Conservation (phyloP, 2,888 invertebrate genomes). For the Scaptomyza reducta region DNA sequence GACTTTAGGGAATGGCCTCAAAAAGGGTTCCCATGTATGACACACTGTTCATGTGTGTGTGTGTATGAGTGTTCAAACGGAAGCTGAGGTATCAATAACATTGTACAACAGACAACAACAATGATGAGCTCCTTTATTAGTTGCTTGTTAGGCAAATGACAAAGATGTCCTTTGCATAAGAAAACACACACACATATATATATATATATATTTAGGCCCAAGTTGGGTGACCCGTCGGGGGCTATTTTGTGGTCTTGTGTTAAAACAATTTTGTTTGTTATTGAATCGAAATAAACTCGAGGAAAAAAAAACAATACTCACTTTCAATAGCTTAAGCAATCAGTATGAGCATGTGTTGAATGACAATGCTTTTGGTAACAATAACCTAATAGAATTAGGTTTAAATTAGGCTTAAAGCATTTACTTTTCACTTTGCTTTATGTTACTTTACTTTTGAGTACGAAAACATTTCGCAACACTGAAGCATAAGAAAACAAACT, state of each 20-base stretch:
- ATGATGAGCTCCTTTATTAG: conserved; percentile 48
- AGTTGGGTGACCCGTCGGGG: conserved; percentile 18
- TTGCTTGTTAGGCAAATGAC: conserved; percentile 51
- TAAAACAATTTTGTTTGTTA: conserved; percentile 55
- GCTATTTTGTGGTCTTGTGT: conserved; percentile 13
- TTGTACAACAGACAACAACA: conserved; percentile 49
- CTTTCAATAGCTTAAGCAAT: conserved; percentile 1
- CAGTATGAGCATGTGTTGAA: background rate
- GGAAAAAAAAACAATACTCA: background rate
- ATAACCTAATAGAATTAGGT: background rate
- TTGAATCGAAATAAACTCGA: conserved; percentile 27
- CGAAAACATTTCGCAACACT: no score
- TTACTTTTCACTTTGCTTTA: no score
- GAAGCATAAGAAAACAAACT: no score
- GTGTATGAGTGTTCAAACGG: conserved; percentile 32
- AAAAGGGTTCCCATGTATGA: conserved; percentile 66
- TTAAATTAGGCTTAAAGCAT: background rate
- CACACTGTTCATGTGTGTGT: conserved; percentile 15
- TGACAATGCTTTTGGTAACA: background rate
- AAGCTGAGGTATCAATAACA: conserved; percentile 77
- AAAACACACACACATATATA: conserved; percentile 13
- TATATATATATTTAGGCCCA: conserved; percentile 18
- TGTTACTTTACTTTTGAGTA: no score
- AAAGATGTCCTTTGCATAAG: conserved; percentile 47
- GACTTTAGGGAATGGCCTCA: conserved; percentile 57